A percentile compares a stretch with the other conserved stretches of the same genome.
Evolutionary conservation across 2,113 vertebrate genomes (phyloP).

Genomic region (Xenus cinereus): DNA sequence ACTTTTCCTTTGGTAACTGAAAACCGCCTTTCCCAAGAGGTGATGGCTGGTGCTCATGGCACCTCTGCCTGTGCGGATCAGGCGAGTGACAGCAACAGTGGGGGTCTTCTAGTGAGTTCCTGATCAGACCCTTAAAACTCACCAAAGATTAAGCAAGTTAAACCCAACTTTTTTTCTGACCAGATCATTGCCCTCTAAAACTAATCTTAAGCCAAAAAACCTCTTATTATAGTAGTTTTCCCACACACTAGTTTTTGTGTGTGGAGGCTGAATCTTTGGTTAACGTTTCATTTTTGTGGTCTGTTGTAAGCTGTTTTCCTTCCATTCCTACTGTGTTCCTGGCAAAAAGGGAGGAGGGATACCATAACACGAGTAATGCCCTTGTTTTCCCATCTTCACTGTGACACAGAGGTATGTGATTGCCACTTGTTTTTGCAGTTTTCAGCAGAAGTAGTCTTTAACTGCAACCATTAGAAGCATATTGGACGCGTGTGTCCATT

Average conservation of each 20-base stretch:
- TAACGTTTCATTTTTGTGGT: background rate
- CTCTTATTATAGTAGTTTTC: background rate
- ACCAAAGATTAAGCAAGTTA: background rate
- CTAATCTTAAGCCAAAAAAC: background rate
- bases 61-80: background rate
- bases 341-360: background rate
- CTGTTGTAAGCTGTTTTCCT: background rate
- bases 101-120: background rate
- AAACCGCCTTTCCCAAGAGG: background rate
- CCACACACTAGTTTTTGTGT: background rate
- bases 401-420: background rate
- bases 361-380: background rate
- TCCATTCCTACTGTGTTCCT: background rate
- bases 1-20: background rate
- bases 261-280: background rate
- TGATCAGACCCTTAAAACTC: background rate
- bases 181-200: background rate
- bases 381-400: background rate
- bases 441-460: background rate
- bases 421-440: background rate
- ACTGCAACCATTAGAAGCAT: background rate
- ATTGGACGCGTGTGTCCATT: rapidly evolving
- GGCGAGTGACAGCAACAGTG: rapidly evolving
- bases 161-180: background rate
- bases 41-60: background rate